phyloP scores from a whole-genome alignment of 2,797 vertebrate genomes.

The Erithacus rubecula region DNA sequence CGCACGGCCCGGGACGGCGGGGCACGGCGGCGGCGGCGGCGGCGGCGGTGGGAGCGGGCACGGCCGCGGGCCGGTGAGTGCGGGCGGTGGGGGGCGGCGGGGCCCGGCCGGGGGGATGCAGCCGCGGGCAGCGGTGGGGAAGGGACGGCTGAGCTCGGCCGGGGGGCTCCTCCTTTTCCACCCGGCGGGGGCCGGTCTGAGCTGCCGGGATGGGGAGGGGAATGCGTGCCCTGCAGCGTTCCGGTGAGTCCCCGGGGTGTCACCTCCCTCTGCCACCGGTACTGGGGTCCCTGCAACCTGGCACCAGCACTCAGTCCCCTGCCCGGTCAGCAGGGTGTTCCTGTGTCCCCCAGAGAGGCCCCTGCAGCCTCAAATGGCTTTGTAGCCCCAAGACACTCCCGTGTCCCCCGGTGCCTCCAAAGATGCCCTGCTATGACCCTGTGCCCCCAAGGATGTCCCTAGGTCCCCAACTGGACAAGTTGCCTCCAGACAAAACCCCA shows the following conservation, averaged over 20 bases:
- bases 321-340: neutral
- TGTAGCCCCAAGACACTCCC: neutral
- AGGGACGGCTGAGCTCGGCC: neutral
- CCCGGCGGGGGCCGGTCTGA: neutral
- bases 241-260: neutral
- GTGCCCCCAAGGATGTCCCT: neutral
- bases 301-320: neutral
- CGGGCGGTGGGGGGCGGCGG: neutral
- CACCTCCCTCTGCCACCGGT: neutral
- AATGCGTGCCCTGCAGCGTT: neutral
- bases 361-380: neutral
- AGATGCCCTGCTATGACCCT: neutral
- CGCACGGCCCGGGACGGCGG: conserved; percentile 31
- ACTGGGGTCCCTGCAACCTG: neutral
- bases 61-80: neutral
- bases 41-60: neutral
- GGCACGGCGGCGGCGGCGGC: neutral
- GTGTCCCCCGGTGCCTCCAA: neutral
- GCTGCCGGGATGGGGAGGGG: neutral
- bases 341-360: neutral
- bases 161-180: neutral
- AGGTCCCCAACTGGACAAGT: neutral
- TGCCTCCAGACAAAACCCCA: neutral
- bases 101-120: neutral
- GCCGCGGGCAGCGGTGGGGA: neutral